Conservation (phyloP, 2,888 invertebrate genomes). For the Ctena decussata region DNA sequence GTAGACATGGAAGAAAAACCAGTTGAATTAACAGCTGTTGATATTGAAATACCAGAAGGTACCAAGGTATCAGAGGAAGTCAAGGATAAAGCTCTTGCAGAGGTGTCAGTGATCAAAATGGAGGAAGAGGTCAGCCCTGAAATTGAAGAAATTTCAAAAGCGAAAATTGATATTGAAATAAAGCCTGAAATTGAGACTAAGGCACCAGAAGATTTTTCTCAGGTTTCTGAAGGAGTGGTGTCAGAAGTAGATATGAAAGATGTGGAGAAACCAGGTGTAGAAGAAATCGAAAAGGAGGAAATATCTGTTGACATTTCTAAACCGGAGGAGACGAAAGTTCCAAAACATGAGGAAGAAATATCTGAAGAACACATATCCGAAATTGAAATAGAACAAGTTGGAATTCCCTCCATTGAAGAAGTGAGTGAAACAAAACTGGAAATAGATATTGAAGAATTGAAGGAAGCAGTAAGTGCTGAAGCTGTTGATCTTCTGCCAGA, state of each 20-base stretch:
- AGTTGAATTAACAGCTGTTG: conserved; percentile 6
- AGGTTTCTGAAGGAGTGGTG: not conserved
- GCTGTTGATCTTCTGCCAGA: conserved; percentile 16
- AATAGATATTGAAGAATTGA: not conserved
- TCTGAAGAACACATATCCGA: not conserved
- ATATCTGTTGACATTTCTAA: not conserved
- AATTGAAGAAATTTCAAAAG: not conserved
- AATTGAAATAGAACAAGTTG: not conserved
- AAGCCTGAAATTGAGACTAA: not conserved
- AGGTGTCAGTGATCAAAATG: not conserved
- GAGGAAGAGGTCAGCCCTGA: not conserved
- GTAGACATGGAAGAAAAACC: not conserved
- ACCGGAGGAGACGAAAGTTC: conserved; percentile 6
- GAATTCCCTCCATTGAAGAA: conserved; percentile 1
- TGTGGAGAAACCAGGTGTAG: not conserved
- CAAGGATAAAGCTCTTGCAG: not conserved
- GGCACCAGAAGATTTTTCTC: not conserved
- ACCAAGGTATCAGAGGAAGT: not conserved
- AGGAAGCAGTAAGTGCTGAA: not conserved
- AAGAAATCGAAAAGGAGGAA: not conserved
- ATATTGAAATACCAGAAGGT: conserved; percentile 19
- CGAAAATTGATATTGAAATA: not conserved
- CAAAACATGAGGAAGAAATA: not conserved
- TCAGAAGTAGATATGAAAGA: conserved; percentile 12
- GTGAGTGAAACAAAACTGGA: not conserved